These are phyloP conservation scores for Plecotus auritus DNA, from an alignment of 2,113 vertebrate species.

Conservation along the genomic window DNA sequence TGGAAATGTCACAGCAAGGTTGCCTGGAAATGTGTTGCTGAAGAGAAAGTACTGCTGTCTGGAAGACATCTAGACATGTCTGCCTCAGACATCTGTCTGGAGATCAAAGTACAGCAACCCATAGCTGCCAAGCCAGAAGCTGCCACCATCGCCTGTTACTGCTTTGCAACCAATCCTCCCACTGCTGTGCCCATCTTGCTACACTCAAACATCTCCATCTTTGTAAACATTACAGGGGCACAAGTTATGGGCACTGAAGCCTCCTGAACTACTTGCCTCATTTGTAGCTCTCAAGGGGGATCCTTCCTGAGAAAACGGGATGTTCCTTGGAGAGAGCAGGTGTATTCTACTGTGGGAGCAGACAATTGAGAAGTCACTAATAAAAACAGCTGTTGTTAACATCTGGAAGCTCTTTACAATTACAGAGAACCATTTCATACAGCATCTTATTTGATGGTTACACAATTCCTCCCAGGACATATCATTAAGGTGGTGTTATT, in stretches of 20 bases:
- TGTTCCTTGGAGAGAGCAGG: neutral
- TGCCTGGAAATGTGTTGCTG: neutral
- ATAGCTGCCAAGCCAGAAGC: neutral
- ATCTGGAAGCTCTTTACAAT: neutral
- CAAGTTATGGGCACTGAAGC: accelerated
- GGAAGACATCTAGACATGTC: neutral
- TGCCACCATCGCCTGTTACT: neutral
- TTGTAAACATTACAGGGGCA: neutral
- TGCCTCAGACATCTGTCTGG: neutral
- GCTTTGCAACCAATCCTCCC: neutral
- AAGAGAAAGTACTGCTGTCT: neutral
- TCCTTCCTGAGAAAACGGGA: neutral
- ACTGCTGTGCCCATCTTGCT: neutral
- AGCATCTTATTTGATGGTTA: neutral
- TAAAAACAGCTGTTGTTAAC: neutral
- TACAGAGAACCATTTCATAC: neutral
- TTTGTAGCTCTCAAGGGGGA: neutral
- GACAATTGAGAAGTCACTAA: neutral
- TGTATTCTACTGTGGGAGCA: neutral
- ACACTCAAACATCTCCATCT: neutral
- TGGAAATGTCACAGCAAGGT: neutral
- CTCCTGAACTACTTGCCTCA: neutral
- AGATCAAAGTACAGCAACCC: neutral
- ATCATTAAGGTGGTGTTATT: neutral
- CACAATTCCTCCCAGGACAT: neutral